A percentile compares a stretch with the other conserved stretches of the same genome.
phyloP scores from a whole-genome alignment of 2,888 invertebrate species.

The Oasisia sp. region DNA sequence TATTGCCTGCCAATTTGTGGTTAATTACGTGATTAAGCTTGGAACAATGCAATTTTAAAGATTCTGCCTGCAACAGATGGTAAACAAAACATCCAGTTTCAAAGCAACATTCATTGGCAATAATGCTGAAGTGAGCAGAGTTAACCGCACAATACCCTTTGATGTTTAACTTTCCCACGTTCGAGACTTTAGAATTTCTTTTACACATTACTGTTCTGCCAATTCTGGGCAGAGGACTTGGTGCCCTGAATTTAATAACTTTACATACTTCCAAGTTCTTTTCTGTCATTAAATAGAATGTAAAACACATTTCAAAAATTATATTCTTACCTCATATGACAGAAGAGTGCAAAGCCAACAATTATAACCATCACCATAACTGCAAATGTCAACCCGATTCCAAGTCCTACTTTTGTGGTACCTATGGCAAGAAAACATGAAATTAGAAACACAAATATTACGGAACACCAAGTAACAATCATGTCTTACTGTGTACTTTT shows the following conservation, averaged over 20 bases:
- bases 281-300: background rate
- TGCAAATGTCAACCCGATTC: background rate
- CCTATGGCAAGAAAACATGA: background rate
- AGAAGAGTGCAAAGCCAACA: background rate
- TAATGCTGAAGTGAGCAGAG: too few species aligned
- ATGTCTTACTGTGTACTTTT: background rate
- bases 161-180: too few species aligned
- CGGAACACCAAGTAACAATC: background rate
- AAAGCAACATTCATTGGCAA: too few species aligned
- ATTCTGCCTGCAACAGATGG: too few species aligned
- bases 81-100: too few species aligned
- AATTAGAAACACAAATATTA: background rate
- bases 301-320: background rate
- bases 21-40: too few species aligned
- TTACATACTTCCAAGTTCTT: background rate
- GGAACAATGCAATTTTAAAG: too few species aligned
- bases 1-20: too few species aligned
- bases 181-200: too few species aligned
- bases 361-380: background rate
- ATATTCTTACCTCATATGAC: background rate
- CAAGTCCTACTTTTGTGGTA: conserved; percentile 17
- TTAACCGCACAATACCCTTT: too few species aligned
- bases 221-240: too few species aligned
- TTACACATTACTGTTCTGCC: too few species aligned
- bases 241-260: background rate